phyloP scores from a whole-genome alignment of 2,888 invertebrate genomes.

The Cerastoderma edule region DNA sequence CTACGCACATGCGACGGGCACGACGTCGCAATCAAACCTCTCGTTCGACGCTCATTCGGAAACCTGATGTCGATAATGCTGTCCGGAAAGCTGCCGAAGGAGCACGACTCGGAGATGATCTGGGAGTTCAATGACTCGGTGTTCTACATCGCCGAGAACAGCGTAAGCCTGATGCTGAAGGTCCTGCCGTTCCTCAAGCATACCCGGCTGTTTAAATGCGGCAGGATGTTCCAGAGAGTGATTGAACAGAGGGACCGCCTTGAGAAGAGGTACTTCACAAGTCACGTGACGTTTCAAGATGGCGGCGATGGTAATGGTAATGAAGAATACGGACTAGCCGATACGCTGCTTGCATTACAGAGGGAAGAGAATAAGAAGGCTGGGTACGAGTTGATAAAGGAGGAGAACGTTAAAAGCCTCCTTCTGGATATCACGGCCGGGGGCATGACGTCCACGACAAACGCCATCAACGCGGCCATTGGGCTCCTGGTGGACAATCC shows the following conservation, averaged over 20 bases:
- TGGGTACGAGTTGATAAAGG: slow-evolving; percentile 25
- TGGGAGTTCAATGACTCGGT: slow-evolving; percentile 5
- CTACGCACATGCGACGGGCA: slow-evolving; percentile 5
- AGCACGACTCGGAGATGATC: background rate
- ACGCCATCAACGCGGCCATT: slow-evolving; percentile 56
- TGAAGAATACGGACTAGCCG: slow-evolving; percentile 16
- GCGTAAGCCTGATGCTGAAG: background rate
- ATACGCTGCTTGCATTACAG: slow-evolving; percentile 15
- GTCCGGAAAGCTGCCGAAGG: background rate
- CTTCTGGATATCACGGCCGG: slow-evolving; percentile 32
- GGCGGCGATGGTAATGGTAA: too few relatives aligned
- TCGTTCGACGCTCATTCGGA: slow-evolving; percentile 27
- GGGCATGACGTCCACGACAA: slow-evolving; percentile 39
- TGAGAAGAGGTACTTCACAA: background rate
- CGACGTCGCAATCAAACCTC: slow-evolving; percentile 14
- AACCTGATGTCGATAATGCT: slow-evolving; percentile 31
- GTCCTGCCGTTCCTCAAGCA: slow-evolving; percentile 18
- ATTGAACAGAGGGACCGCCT: slow-evolving; percentile 1
- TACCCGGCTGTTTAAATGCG: slow-evolving; percentile 1
- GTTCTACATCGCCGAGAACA: background rate
- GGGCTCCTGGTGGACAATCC: slow-evolving; percentile 63
- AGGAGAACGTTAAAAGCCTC: slow-evolving; percentile 31
- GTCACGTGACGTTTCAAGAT: too few relatives aligned
- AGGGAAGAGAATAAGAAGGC: slow-evolving; percentile 20
- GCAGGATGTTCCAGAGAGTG: background rate